phyloP scores from a whole-genome alignment of 2,888 invertebrate genomes.

The Eristalis arbustorum region DNA sequence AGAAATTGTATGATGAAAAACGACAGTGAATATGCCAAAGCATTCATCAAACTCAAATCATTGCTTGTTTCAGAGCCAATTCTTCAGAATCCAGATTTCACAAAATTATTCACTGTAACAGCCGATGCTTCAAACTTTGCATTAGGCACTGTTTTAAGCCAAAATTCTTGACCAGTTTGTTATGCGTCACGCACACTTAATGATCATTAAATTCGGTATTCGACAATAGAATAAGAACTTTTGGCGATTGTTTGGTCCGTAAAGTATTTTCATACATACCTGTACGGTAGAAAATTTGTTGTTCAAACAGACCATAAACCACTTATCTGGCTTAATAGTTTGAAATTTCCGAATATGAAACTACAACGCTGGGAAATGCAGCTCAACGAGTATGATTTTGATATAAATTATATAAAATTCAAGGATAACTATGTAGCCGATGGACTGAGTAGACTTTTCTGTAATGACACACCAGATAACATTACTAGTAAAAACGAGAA shows the following conservation, averaged over 20 bases:
- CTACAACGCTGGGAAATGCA: slow-evolving; percentile 37
- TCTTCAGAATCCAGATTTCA: slow-evolving; percentile 56
- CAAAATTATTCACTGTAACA: slow-evolving; percentile 49
- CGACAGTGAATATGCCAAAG: no score
- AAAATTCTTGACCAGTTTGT: slow-evolving; percentile 46
- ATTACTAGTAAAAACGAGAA: no score
- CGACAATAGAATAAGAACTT: slow-evolving; percentile 58
- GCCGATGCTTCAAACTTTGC: slow-evolving; percentile 61
- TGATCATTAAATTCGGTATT: slow-evolving; percentile 54
- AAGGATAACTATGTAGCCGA: slow-evolving; percentile 24
- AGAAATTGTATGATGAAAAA: no score
- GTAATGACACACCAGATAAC: no score
- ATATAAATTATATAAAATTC: slow-evolving; percentile 23
- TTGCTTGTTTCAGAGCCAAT: slow-evolving; percentile 34
- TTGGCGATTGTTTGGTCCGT: no score
- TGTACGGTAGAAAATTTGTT: no score
- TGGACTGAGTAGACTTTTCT: background rate
- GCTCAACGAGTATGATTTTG: slow-evolving; percentile 44
- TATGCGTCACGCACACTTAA: slow-evolving; percentile 60
- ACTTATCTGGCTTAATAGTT: background rate
- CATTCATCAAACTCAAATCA: slow-evolving; percentile 37
- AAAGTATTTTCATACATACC: no score
- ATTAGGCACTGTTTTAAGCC: slow-evolving; percentile 60
- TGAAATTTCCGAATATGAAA: slow-evolving; percentile 30
- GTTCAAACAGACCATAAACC: no score